phyloP scores from a whole-genome alignment of 2,888 invertebrate genomes.

The Rugalucina vietnamica region DNA sequence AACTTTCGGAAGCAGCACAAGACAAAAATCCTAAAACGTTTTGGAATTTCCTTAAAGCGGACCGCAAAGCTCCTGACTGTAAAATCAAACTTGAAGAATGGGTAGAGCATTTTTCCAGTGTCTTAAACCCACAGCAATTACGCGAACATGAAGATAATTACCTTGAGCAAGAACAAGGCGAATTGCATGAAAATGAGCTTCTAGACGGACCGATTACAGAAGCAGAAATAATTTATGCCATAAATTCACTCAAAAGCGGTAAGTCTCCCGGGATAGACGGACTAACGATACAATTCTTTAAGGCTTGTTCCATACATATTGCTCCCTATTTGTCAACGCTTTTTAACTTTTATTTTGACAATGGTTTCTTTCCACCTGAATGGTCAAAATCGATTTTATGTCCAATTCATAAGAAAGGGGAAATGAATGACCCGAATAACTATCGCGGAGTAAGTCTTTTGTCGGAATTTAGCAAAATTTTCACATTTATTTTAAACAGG shows the following conservation, averaged over 20 bases:
- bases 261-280: background rate
- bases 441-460: background rate
- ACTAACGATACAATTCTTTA: background rate
- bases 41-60: too few species aligned
- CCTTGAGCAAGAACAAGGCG: too few species aligned
- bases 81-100: too few species aligned
- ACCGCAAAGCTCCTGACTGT: too few species aligned
- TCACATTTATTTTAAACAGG: background rate
- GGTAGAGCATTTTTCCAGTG: too few species aligned
- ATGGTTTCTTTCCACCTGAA: background rate
- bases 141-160: too few species aligned
- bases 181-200: background rate
- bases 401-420: background rate
- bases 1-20: too few species aligned
- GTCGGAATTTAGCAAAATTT: background rate
- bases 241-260: background rate
- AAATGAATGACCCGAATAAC: background rate
- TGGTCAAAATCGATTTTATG: slow-evolving; percentile 1
- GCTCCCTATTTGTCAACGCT: background rate
- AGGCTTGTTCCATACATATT: background rate
- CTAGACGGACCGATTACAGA: background rate
- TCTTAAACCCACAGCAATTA: too few species aligned
- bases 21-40: too few species aligned
- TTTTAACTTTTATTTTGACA: background rate
- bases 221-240: background rate